phyloP scores from a whole-genome alignment of 2,888 invertebrate genomes.

The Tenodera sinensis region DNA sequence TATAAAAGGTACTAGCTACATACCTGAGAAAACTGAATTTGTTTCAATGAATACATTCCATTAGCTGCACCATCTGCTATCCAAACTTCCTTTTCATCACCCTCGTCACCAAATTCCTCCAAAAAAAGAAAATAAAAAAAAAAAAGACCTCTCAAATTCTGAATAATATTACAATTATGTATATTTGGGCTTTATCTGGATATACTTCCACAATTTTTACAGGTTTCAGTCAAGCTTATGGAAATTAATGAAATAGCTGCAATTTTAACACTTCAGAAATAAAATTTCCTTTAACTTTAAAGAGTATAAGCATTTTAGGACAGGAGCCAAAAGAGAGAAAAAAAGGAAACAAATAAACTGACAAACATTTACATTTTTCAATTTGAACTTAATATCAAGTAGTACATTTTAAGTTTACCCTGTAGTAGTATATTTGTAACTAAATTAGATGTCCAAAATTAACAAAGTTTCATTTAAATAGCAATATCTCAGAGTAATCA shows the following conservation, averaged over 20 bases:
- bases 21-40: slow-evolving; percentile 48
- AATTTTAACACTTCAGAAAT: too few species aligned
- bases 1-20: background rate
- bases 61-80: slow-evolving; percentile 23
- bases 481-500: too few species aligned
- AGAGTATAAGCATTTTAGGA: background rate
- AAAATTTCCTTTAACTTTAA: background rate
- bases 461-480: too few species aligned
- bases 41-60: slow-evolving; percentile 28
- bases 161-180: background rate
- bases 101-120: slow-evolving; percentile 25
- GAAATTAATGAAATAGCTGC: background rate
- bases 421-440: too few species aligned
- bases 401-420: too few species aligned
- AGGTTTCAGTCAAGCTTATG: background rate
- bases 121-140: slow-evolving; percentile 24
- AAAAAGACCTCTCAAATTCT: background rate
- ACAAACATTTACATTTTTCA: too few species aligned
- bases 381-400: too few species aligned
- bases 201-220: background rate
- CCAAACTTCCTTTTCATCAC: slow-evolving; percentile 26
- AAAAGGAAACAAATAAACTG: background rate
- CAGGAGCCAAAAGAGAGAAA: background rate
- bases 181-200: background rate
- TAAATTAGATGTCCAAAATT: too few species aligned